Evolutionary conservation across 2,113 vertebrate species (phyloP).

Genomic region (Grammomys surdaster): DNA sequence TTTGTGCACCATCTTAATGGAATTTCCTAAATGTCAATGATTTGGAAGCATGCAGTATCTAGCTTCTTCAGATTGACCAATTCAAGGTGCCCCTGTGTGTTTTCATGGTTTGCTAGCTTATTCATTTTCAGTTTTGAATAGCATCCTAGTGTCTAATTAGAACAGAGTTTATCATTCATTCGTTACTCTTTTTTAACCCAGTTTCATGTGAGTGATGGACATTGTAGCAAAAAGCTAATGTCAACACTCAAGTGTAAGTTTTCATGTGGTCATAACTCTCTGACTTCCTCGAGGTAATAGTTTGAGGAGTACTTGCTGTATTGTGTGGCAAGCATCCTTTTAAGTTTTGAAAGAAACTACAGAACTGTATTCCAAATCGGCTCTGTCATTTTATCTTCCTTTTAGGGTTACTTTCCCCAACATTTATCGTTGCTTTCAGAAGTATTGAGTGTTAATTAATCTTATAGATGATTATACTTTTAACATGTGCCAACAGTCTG

Average conservation of each 20-base stretch:
- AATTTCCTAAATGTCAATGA: background rate
- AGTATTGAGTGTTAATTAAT: background rate
- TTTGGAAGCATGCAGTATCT: background rate
- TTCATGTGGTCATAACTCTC: background rate
- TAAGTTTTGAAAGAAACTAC: background rate
- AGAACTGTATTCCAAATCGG: background rate
- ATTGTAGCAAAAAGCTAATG: background rate
- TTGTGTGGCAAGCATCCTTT: background rate
- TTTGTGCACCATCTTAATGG: background rate
- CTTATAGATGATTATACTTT: background rate
- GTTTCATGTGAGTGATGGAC: background rate
- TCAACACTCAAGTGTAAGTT: background rate
- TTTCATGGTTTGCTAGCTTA: background rate
- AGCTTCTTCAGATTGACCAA: background rate
- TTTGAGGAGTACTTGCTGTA: background rate
- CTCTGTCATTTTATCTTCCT: background rate
- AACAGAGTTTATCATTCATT: background rate
- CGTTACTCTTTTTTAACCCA: background rate
- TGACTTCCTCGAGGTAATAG: background rate
- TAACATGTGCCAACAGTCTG: background rate
- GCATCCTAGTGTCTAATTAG: background rate
- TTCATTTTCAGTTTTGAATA: background rate
- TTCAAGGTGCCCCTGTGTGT: background rate
- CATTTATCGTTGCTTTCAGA: background rate
- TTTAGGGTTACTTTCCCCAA: background rate